Evolutionary conservation across 2,888 invertebrate species (phyloP).

Genomic region (Nematopogon swammerdamellus): DNA sequence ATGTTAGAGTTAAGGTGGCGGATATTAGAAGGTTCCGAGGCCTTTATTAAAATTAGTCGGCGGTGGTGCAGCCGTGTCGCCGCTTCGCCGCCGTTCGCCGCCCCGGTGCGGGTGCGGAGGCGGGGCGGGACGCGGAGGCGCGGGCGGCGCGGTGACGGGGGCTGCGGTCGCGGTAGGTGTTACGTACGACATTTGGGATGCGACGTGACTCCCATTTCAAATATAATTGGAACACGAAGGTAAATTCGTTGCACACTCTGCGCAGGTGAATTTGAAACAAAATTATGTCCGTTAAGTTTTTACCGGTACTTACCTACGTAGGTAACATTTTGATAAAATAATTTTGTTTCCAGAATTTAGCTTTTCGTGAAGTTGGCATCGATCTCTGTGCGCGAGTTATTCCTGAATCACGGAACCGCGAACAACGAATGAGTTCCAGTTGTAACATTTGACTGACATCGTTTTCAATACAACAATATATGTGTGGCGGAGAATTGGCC

Average conservation of each 20-base stretch:
- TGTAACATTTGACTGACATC: slow-evolving; percentile 49
- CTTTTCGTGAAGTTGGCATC: too few relatives aligned
- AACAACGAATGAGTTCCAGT: background rate
- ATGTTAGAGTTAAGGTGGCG: background rate
- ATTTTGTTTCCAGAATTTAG: too few relatives aligned
- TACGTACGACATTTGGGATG: background rate
- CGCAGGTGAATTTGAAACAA: too few relatives aligned
- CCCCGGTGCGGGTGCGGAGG: too few relatives aligned
- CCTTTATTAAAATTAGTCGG: background rate
- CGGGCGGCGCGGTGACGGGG: too few relatives aligned
- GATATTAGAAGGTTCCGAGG: background rate
- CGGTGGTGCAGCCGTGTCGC: too few relatives aligned
- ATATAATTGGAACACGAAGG: background rate
- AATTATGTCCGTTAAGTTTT: too few relatives aligned
- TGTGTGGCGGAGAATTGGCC: slow-evolving; percentile 33
- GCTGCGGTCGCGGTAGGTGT: background rate
- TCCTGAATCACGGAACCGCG: background rate
- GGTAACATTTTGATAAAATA: too few relatives aligned
- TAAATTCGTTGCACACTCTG: too few relatives aligned
- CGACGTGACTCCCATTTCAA: background rate
- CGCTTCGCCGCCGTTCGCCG: too few relatives aligned
- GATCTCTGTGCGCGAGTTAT: background rate
- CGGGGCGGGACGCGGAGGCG: too few relatives aligned
- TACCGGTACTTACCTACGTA: too few relatives aligned
- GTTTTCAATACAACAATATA: slow-evolving; percentile 43